Evolutionary conservation across 2,888 invertebrate species (phyloP).

Genomic region (Atethmia centrago): DNA sequence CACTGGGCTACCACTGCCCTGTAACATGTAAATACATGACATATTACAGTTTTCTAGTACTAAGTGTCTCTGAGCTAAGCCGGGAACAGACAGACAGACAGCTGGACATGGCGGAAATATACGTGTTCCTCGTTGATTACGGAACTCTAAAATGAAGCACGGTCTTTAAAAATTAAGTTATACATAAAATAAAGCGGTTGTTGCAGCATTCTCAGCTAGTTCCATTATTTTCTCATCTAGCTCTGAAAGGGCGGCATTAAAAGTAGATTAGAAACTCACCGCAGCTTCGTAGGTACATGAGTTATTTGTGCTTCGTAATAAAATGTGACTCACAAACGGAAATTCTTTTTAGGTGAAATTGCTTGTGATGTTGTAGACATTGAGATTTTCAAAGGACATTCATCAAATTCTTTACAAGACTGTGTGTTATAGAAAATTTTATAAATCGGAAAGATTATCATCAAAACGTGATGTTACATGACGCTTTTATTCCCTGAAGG

Average conservation of each 20-base stretch:
- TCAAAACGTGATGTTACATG: background rate
- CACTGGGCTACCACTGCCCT: no score
- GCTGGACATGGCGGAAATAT: no score
- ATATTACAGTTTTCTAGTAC: no score
- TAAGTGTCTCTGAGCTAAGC: no score
- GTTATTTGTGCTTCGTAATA: slow-evolving; percentile 39
- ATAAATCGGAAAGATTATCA: no score
- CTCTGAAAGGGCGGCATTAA: slow-evolving; percentile 51
- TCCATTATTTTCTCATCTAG: slow-evolving; percentile 50
- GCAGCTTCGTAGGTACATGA: slow-evolving; percentile 1
- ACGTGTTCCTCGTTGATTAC: no score
- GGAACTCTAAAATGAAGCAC: no score
- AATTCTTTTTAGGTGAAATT: slow-evolving; percentile 37
- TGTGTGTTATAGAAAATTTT: background rate
- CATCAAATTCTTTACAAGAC: background rate
- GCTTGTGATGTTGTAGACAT: slow-evolving; percentile 1
- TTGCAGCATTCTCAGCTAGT: background rate
- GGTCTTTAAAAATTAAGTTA: background rate
- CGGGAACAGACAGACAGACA: no score
- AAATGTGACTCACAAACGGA: slow-evolving; percentile 21
- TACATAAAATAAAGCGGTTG: background rate
- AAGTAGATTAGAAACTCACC: slow-evolving; percentile 41
- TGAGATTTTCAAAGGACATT: background rate
- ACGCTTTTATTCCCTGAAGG: background rate
- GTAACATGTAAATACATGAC: no score